These are phyloP conservation scores for Notarius lentiginosus DNA, from an alignment of 2,113 vertebrate species.

Conservation along the genomic window DNA sequence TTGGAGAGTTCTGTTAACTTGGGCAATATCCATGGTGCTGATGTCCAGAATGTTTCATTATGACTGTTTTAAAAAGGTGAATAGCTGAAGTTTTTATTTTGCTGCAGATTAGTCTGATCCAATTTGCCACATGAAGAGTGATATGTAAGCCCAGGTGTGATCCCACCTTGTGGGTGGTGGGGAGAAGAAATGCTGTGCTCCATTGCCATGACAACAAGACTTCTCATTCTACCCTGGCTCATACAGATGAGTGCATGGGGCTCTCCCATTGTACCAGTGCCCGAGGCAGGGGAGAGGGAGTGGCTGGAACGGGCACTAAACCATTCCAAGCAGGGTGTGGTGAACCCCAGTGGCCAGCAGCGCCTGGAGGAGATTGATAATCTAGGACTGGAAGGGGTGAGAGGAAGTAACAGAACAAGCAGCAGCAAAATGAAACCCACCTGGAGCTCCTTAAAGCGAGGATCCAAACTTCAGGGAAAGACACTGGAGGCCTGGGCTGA, in stretches of 20 bases:
- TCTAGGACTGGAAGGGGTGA: conserved; percentile 75
- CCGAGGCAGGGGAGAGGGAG: conserved; percentile 71
- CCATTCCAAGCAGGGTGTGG: conserved; percentile 78
- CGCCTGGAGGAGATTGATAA: conserved; percentile 77
- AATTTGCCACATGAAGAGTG: conserved; percentile 73
- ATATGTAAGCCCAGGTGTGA: conserved; percentile 83
- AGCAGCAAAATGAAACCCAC: conserved; percentile 74
- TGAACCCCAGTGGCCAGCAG: conserved; percentile 70
- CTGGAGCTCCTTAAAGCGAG: conserved; percentile 69
- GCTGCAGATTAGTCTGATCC: conserved; percentile 70
- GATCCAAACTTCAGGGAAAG: conserved; percentile 65
- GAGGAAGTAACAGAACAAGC: conserved; percentile 73
- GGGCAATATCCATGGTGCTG: conserved; percentile 3
- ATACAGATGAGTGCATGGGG: conserved; percentile 80
- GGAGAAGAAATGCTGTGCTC: conserved; percentile 83
- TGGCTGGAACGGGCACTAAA: conserved; percentile 70
- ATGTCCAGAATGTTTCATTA: conserved; percentile 23
- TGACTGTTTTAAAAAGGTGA: conserved; percentile 56
- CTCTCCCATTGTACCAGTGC: conserved; percentile 82
- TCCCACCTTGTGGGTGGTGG: conserved; percentile 81
- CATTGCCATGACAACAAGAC: conserved; percentile 90
- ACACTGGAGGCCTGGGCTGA: conserved; percentile 75
- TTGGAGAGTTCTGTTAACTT: conserved; percentile 10
- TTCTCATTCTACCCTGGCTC: conserved; percentile 87
- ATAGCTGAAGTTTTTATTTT: conserved; percentile 59